These are phyloP conservation scores for Ectemnius continuus DNA, from an alignment of 2,888 invertebrate genomes.

Conservation along the genomic window DNA sequence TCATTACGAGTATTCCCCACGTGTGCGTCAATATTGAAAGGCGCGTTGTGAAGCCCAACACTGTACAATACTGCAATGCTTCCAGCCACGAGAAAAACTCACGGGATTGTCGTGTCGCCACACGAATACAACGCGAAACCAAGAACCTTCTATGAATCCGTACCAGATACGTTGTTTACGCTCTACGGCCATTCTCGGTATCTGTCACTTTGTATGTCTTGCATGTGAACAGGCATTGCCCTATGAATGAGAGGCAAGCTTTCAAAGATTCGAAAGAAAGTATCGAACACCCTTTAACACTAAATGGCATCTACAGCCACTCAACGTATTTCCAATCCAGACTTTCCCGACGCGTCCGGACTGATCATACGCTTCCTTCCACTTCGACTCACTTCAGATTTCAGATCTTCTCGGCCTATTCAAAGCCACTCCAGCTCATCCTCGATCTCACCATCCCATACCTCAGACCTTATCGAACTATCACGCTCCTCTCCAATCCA, in stretches of 20 bases:
- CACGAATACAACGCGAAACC: conserved; percentile 50
- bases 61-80: background rate
- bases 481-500: no score
- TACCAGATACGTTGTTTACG: conserved; percentile 61
- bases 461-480: background rate
- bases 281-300: background rate
- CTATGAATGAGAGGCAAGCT: conserved; percentile 38
- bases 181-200: conserved; percentile 33
- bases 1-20: background rate
- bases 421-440: background rate
- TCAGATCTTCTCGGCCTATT: no score
- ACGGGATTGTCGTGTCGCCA: conserved; percentile 32
- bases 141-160: conserved; percentile 55
- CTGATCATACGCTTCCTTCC: no score
- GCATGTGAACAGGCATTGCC: conserved; percentile 23
- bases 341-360: no score
- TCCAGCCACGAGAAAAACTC: conserved; percentile 35
- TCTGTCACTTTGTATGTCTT: conserved; percentile 39
- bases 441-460: background rate
- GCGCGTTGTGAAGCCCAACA: conserved; percentile 23
- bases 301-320: no score
- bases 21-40: conserved; percentile 23
- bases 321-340: no score
- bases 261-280: conserved; percentile 11
- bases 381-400: no score